Percentiles rank a stretch among this genome's conserved stretches.
Conservation (phyloP, 2,113 vertebrate genomes). For the Sinocyclocheilus maitianheensis region DNA sequence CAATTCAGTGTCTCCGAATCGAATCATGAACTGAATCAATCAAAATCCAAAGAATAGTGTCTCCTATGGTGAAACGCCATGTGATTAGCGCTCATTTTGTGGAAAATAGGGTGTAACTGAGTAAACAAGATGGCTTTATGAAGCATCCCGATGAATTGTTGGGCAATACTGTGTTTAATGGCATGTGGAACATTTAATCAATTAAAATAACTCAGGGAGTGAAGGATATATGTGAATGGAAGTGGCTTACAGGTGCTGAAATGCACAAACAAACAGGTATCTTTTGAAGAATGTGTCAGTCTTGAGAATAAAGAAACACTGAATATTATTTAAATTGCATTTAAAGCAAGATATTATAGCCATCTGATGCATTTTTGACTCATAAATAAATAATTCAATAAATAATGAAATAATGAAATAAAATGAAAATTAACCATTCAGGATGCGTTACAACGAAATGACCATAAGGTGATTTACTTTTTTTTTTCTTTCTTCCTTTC, state of each 20-base stretch:
- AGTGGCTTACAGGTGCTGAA: background rate
- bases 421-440: background rate
- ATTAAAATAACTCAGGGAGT: background rate
- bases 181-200: background rate
- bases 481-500: too few relatives aligned
- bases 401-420: background rate
- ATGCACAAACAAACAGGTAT: background rate
- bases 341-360: background rate
- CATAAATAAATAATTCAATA: background rate
- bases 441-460: background rate
- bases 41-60: slow-evolving; percentile 29
- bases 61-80: background rate
- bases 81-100: background rate
- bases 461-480: background rate
- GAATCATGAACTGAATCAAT: slow-evolving; percentile 57
- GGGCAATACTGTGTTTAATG: background rate
- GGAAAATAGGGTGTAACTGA: background rate
- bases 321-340: too few relatives aligned
- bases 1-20: slow-evolving; percentile 28
- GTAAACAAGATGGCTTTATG: background rate
- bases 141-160: background rate
- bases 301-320: background rate
- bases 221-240: background rate
- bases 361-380: background rate
- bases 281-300: background rate